Percentiles rank a stretch among this genome's conserved stretches.
Conservation (phyloP, 2,797 vertebrate genomes). For the Glossophaga mutica region DNA sequence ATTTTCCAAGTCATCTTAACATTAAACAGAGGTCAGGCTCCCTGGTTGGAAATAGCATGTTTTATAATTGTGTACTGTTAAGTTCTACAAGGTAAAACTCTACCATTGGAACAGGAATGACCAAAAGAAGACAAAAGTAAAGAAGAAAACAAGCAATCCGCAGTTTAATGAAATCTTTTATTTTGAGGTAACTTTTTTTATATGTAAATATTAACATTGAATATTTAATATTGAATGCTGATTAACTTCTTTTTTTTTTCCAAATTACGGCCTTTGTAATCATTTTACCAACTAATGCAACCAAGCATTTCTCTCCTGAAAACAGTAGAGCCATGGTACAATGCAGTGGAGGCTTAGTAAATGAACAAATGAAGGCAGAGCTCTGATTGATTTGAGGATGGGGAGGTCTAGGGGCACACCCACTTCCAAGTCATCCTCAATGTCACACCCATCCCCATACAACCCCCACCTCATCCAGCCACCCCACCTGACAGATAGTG, state of each 20-base stretch:
- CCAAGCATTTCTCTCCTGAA: slow-evolving; percentile 2
- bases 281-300: background rate
- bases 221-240: slow-evolving; percentile 45
- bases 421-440: background rate
- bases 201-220: slow-evolving; percentile 55
- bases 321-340: background rate
- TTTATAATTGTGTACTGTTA: slow-evolving; percentile 82
- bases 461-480: background rate
- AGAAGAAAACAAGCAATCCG: slow-evolving; percentile 99
- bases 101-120: slow-evolving; percentile 92
- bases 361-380: background rate
- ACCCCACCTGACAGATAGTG: background rate
- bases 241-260: slow-evolving; percentile 43
- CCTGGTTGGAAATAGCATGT: slow-evolving; percentile 74
- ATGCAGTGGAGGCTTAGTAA: background rate
- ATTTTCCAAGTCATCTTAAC: slow-evolving; percentile 35
- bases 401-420: background rate
- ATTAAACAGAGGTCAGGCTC: slow-evolving; percentile 40
- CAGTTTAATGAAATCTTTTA: slow-evolving; percentile 97
- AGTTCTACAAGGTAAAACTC: slow-evolving; percentile 84
- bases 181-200: slow-evolving; percentile 89
- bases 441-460: background rate
- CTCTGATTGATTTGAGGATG: background rate
- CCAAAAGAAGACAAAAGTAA: slow-evolving; percentile 99
- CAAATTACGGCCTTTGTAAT: background rate